A percentile compares a stretch with the other conserved stretches of the same genome.
Evolutionary conservation across 1,140 invertebrate genomes (phyloP).

Genomic region (Trachymyrmex cornetzi): DNA sequence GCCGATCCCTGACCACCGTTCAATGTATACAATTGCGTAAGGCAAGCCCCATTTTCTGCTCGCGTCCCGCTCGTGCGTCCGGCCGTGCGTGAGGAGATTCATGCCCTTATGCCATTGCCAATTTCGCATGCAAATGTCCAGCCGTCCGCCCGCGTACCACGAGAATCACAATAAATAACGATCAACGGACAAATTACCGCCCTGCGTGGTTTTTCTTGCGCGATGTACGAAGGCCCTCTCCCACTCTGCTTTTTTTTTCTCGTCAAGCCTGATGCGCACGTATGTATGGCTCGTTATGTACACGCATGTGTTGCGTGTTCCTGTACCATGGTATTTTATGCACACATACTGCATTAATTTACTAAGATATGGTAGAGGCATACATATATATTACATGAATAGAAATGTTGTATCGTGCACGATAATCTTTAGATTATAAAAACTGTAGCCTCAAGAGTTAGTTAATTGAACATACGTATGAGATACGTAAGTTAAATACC

Average conservation of each 20-base stretch:
- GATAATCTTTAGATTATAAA: not conserved
- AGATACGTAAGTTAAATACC: not conserved
- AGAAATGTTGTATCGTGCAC: slow-evolving; percentile 1
- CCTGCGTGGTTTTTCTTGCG: slow-evolving; percentile 23
- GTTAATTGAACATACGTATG: not conserved
- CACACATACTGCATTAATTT: not conserved
- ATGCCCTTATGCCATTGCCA: slow-evolving; percentile 63
- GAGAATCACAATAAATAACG: slow-evolving; percentile 79
- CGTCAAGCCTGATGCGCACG: not conserved
- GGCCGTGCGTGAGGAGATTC: slow-evolving; percentile 48
- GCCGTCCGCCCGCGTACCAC: slow-evolving; percentile 50
- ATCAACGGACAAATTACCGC: slow-evolving; percentile 75
- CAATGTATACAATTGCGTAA: slow-evolving; percentile 56
- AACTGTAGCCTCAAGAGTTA: not conserved
- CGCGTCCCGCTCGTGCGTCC: slow-evolving; percentile 15
- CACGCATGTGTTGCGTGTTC: slow-evolving; percentile 33
- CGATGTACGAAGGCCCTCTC: not conserved
- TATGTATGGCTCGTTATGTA: slow-evolving; percentile 54
- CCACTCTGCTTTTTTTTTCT: slow-evolving; percentile 45
- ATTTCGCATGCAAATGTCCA: slow-evolving; percentile 78
- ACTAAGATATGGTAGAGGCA: not conserved
- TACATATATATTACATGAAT: not conserved
- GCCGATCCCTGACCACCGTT: slow-evolving; percentile 69
- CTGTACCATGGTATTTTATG: not conserved
- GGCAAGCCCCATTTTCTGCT: slow-evolving; percentile 21